Base-by-base conservation (phyloP, 64 coral and sea anemone genomes). In the Acropora tenuis region DNA sequence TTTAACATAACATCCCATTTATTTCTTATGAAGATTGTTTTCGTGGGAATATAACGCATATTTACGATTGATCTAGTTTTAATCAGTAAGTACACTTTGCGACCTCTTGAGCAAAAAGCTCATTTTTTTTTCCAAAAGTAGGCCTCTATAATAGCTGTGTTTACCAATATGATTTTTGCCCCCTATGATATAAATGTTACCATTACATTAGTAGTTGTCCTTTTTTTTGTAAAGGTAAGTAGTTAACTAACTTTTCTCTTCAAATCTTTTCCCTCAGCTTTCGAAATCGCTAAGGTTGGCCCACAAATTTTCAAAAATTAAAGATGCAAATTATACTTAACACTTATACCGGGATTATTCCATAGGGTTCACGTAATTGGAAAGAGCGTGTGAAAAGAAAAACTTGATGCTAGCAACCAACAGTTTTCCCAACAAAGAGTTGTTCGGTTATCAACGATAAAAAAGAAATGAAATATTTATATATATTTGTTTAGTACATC, bases 11-110 rank as follows among this genome's bases (percentile, higher is more conserved):
- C 72, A 71, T 85, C 63, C 16, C 58, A 83, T 58, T 45, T 6
- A 83, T 83, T 46, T 59, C 82, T 85, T 65, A 45, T 72, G 19
- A 85, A 71, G 41, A 84, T 71, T 42, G 44, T 15, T 85, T 71
- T 85, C 82, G 63, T 85, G 65, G 43, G 48, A 63, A 85, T 30
- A 30, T 30, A 30, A 30, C 30, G 30, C 30, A 44, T 41, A 45
- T 67, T 19, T 82, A 1, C 8, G 20, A 10, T 55, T 67, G 1
- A 15, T 71, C 40, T 42, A 53, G 42, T 81, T 58, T 42, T 81
- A 12, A 19, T 20, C 8, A 19, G 4, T 3, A 8, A 80, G 1
- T 41, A n/a, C 5, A 60, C 41, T 81, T 42, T 19, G 6, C 18
- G 3, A 47, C 19, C 47, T 49, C 45, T 48, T 78, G 43, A 18